These are phyloP conservation scores for Geococcyx californianus DNA, from an alignment of 2,113 vertebrate genomes.

Conservation along the genomic window DNA sequence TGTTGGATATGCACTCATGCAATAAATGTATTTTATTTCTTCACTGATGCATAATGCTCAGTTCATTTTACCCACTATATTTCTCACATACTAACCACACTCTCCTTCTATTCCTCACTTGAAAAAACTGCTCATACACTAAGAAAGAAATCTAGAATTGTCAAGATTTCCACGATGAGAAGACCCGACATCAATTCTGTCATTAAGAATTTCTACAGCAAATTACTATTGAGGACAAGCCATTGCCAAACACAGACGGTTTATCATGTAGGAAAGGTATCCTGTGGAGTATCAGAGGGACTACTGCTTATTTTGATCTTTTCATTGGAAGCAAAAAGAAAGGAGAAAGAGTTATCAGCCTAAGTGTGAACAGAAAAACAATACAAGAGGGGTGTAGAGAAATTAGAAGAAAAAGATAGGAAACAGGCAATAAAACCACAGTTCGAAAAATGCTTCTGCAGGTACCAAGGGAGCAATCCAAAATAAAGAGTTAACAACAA, in stretches of 20 bases:
- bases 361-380: not conserved
- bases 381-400: not conserved
- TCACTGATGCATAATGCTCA: not conserved
- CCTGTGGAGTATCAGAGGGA: not conserved
- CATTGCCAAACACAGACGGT: not conserved
- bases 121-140: not conserved
- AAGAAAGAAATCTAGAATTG: not conserved
- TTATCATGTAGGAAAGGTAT: not conserved
- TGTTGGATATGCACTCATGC: not conserved
- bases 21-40: slow-evolving; percentile 13
- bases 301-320: not conserved
- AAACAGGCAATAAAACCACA: not conserved
- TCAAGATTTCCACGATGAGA: not conserved
- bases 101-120: not conserved
- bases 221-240: not conserved
- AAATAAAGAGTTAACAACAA: slow-evolving; percentile 9
- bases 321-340: not conserved
- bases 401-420: not conserved
- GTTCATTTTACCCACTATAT: not conserved
- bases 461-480: not conserved
- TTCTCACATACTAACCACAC: not conserved
- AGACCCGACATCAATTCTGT: not conserved
- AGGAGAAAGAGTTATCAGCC: not conserved
- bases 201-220: not conserved
- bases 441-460: not conserved